Evolutionary conservation across 2,113 vertebrate species (phyloP), one percentile per base, ranked within the genome.

Genomic region (Mormoops blainvillei): DNA sequence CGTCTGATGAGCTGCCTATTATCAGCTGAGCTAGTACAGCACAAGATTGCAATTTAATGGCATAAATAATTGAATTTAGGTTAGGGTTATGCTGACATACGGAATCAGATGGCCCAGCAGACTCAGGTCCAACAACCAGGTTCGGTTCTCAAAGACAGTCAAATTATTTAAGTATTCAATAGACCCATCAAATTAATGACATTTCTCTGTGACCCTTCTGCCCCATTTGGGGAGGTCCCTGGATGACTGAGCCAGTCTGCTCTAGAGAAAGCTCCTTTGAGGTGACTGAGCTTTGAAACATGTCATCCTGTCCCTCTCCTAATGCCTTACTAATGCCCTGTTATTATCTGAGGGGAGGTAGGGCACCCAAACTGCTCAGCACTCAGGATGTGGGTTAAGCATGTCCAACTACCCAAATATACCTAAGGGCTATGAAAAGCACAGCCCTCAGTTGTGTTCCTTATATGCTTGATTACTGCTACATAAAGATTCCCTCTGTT

Each of bases 401-500:
- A 41, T 58, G 65, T 71, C 33, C 70, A 86, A 33, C 54, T 43
- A 95, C 31, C 41, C 52, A 87, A 89, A 83, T 80, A 54, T 28
- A 91, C 67, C 36, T 77, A n/a, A 61, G 38, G 11, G 31, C 76
- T 38, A 24, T 58, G 63, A 87, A 93, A 83, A 96, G 63, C n/a
- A 26, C 52, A 36, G 65, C 45, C 91, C 83, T 65, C 78, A 43
- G 1, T 94, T 93, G 80, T 70, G 31, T 82, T 96, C 82, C 86
- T 89, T 96, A 52, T 96, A 52, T 91, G 68, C 56, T 71, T 83
- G 45, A 96, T 96, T 89, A 77, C 36, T 33, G 26, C 91, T 94
- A 94, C 58, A 95, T 48, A 95, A 88, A 94, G 78, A 94, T 67
- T 76, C 11, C 89, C 50, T 89, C 91, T 93, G n/a, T 76, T 94